Base-by-base conservation (phyloP, 30 jellyfish, hydroid and myxozoan genomes). In the Hydra vulgaris region DNA sequence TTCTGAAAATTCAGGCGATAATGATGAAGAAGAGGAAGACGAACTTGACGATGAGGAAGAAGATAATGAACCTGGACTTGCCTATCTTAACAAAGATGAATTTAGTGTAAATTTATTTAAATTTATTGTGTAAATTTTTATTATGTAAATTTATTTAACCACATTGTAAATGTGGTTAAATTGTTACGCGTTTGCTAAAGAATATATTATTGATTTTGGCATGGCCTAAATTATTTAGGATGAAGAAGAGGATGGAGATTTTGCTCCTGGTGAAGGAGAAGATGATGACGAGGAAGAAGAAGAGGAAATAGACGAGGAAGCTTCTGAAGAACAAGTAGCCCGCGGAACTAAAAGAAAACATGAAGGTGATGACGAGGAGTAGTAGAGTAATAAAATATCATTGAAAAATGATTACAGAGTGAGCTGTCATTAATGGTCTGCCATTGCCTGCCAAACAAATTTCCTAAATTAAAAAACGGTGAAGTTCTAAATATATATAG, bases 161-260 rank as follows among this genome's bases (percentile, higher is more conserved):
- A n/a, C n/a, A n/a, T n/a, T n/a, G n/a, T n/a, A n/a, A n/a, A n/a
- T n/a, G n/a, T n/a, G n/a, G n/a, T n/a, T n/a, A n/a, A n/a, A n/a
- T n/a, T n/a, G n/a, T n/a, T n/a, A n/a, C n/a, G n/a, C n/a, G n/a
- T n/a, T n/a, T n/a, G n/a, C n/a, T n/a, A n/a, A n/a, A n/a, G n/a
- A n/a, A n/a, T n/a, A n/a, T n/a, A n/a, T n/a, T n/a, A n/a, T n/a
- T n/a, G n/a, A n/a, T n/a, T n/a, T n/a, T n/a, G n/a, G n/a, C n/a
- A n/a, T n/a, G n/a, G n/a, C n/a, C n/a, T n/a, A n/a, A n/a, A n/a
- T n/a, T n/a, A n/a, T 25, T 55, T 55, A 89, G 97, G 95, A 91
- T 25, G 97, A 91, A 25, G 97, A 91, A 19, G 97, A 91, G 26
- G 97, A 90, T 23, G 97, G 87, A 7, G 97, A 91, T n/a, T 91